Evolutionary conservation across 2,113 vertebrate species (phyloP), one percentile per base, ranked within the genome.

Genomic region (Seriola dumerili): DNA sequence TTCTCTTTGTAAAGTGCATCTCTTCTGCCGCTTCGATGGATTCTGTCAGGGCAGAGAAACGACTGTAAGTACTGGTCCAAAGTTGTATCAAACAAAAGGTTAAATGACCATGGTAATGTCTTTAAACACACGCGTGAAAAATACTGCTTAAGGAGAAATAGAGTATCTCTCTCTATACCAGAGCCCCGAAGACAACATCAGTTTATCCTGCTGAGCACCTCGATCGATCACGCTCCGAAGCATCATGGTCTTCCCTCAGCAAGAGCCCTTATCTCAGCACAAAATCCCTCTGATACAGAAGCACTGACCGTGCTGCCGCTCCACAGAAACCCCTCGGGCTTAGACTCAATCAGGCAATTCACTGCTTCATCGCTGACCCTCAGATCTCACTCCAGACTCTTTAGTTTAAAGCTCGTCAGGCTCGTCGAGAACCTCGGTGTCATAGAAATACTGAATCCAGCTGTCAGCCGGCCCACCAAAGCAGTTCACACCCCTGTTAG

Each of bases 1-100:
- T 99, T 99, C 57, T 99, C 97, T 90, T 99, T 98, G 87, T 95
- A 96, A 72, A 99, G 96, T 61, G 96, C 97, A 25, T 97, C 96
- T 91, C 95, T 97, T 76, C 93, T 95, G 23, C 96, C 96, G n/a
- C 82, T 96, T 81, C 91, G 93, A 85, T 99, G 97, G 69, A 96
- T 90, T 85, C 97, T 99, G 94, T 38, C 42, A 8, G 21, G 72
- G 67, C 4, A 25, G 9, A 34, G 69, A 78, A 40, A 68, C 50
- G 1, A 54, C 4, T 36, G 1, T 13, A 14, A 38, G 65, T 32
- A 5, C 58, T 8, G 17, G 9, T 13, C 4, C 34, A 16, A 42
- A 17, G 48, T 29, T 25, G 64, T 16, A 48, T 13, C 17, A 25
- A 32, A 42, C 55, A 62, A 52, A 29, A 44, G 38, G 21, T 9